Evolutionary conservation across 2,888 invertebrate genomes (phyloP).

Genomic region (Oligia fasciuncula): DNA sequence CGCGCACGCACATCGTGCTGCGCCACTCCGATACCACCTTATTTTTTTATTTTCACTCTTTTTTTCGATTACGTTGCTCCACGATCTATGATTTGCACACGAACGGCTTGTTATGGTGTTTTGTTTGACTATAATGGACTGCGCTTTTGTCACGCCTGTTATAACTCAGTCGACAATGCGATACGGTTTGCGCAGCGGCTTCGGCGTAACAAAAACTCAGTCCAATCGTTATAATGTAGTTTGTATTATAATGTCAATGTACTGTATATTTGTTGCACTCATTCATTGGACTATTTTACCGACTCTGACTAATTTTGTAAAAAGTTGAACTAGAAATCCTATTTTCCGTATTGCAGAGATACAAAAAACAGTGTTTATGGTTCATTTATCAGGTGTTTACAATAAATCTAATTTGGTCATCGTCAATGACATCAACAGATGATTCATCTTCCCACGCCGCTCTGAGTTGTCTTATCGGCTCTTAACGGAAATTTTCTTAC

Average conservation of each 20-base stretch:
- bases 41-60: conserved; percentile 71
- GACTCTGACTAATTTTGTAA: conserved; percentile 44
- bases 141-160: conserved; percentile 77
- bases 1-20: conserved; percentile 60
- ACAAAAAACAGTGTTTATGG: conserved; percentile 41
- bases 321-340: conserved; percentile 36
- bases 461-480: conserved; percentile 61
- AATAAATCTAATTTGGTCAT: conserved; percentile 68
- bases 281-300: conserved; percentile 41
- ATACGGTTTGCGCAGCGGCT: conserved; percentile 65
- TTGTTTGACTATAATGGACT: conserved; percentile 73
- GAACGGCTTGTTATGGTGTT: conserved; percentile 84
- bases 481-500: conserved; percentile 68
- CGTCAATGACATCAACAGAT: conserved; percentile 74
- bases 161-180: conserved; percentile 63
- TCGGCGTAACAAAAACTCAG: conserved; percentile 76
- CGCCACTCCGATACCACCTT: conserved; percentile 62
- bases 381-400: conserved; percentile 67
- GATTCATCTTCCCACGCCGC: conserved; percentile 76
- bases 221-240: conserved; percentile 73
- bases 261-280: conserved; percentile 70
- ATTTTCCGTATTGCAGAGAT: conserved; percentile 25
- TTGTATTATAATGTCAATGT: conserved; percentile 72
- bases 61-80: conserved; percentile 82
- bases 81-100: conserved; percentile 87